A percentile compares a stretch with the other conserved stretches of the same genome.
Evolutionary conservation across 2,113 vertebrate genomes (phyloP).

Genomic region (Channa maculata): DNA sequence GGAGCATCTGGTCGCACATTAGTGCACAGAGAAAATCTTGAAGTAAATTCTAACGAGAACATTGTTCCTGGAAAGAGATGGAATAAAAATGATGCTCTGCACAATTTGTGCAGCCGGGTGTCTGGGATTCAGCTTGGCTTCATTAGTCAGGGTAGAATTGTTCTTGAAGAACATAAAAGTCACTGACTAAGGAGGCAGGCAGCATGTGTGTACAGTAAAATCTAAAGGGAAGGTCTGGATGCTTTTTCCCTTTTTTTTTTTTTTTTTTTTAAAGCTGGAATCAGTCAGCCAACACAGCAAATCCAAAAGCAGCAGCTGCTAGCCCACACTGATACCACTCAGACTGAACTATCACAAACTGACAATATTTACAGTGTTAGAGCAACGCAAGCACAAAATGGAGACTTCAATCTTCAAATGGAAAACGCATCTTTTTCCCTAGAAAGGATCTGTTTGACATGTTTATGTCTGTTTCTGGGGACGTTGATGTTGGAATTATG

Average conservation of each 20-base stretch:
- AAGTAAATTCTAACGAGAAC: slow-evolving; percentile 32
- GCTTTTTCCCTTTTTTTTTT: slow-evolving; percentile 1
- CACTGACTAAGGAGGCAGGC: slow-evolving; percentile 18
- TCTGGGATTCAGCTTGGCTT: slow-evolving; percentile 56
- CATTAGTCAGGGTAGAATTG: slow-evolving; percentile 63
- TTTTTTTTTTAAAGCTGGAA: slow-evolving; percentile 18
- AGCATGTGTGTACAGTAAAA: slow-evolving; percentile 40
- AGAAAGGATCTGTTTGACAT: slow-evolving; percentile 14
- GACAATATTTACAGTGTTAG: slow-evolving; percentile 41
- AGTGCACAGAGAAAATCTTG: slow-evolving; percentile 25
- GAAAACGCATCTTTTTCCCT: neutral
- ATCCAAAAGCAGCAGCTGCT: slow-evolving; percentile 54
- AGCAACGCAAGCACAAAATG: slow-evolving; percentile 22
- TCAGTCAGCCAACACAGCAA: slow-evolving; percentile 55
- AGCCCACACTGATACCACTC: slow-evolving; percentile 45
- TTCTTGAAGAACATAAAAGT: slow-evolving; percentile 63
- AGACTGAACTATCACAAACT: slow-evolving; percentile 50
- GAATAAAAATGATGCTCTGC: slow-evolving; percentile 41
- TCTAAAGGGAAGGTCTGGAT: slow-evolving; percentile 40
- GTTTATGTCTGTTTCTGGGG: slow-evolving; percentile 20
- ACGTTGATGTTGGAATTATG: slow-evolving; percentile 15
- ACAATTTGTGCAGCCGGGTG: slow-evolving; percentile 58
- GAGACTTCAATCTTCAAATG: slow-evolving; percentile 27
- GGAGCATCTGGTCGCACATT: slow-evolving; percentile 27
- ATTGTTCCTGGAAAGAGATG: slow-evolving; percentile 22